Evolutionary conservation across 2,797 vertebrate species (phyloP).

Genomic region (Synaphobranchus kaupii): DNA sequence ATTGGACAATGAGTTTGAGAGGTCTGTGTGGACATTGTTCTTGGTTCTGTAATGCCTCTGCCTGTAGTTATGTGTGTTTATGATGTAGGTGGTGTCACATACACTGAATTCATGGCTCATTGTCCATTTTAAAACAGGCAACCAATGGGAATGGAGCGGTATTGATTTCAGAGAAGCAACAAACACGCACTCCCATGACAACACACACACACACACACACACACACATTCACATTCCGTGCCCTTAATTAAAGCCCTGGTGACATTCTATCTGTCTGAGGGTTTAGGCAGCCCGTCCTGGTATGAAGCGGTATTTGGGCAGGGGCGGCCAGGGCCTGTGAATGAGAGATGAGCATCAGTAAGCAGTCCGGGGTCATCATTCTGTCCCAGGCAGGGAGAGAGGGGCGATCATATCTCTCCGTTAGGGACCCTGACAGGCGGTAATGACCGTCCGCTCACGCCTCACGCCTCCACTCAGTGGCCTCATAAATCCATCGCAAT

Average conservation of each 20-base stretch:
- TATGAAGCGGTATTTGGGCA: not conserved
- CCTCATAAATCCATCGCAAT: conserved; percentile 23
- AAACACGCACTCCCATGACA: not conserved
- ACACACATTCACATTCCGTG: conserved; percentile 20
- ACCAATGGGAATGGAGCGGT: not conserved
- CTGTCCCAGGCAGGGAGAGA: not conserved
- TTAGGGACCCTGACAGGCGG: conserved; percentile 18
- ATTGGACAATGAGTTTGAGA: not conserved
- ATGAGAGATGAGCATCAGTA: not conserved
- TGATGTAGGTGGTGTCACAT: not conserved
- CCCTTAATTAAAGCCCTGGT: not conserved
- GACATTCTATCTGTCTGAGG: not conserved
- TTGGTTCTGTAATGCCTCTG: not conserved
- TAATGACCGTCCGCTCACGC: conserved; percentile 4
- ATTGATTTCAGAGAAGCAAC: conserved; percentile 12
- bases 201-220: not conserved
- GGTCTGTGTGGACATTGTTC: not conserved
- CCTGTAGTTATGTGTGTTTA: not conserved
- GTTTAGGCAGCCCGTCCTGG: not conserved
- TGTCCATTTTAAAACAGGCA: conserved; percentile 3
- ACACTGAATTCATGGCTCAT: not conserved
- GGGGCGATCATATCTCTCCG: conserved; percentile 14
- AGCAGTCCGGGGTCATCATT: not conserved
- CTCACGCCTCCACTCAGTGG: not conserved
- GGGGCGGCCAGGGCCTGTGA: not conserved